phyloP scores from a whole-genome alignment of 2,797 vertebrate genomes.

The Tapirus indicus region DNA sequence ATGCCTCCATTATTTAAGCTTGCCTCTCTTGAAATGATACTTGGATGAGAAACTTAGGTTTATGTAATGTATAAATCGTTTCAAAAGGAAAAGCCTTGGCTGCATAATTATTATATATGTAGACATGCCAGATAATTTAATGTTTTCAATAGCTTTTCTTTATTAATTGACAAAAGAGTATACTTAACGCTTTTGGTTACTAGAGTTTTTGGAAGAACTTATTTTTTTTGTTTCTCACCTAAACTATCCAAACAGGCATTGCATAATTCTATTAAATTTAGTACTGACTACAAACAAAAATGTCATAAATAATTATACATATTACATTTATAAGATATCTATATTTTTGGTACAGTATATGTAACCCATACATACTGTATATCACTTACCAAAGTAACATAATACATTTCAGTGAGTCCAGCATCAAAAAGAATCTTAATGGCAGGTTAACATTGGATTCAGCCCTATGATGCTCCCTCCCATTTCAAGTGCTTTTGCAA shows the following conservation, averaged over 20 bases:
- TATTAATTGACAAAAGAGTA: conserved; percentile 84
- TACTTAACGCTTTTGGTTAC: conserved; percentile 66
- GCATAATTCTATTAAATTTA: conserved; percentile 80
- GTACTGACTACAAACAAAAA: conserved; percentile 82
- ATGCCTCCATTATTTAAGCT: conserved; percentile 94
- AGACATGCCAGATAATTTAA: conserved; percentile 83
- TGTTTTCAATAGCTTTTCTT: conserved; percentile 81
- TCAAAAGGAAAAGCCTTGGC: conserved; percentile 85
- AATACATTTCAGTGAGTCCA: conserved; percentile 84
- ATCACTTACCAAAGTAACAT: conserved; percentile 78
- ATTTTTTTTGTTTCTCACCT: conserved; percentile 48
- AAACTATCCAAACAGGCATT: conserved; percentile 70
- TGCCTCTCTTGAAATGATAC: conserved; percentile 92
- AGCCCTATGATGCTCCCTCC: conserved; percentile 80
- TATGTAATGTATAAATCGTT: conserved; percentile 87
- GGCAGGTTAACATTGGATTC: conserved; percentile 81
- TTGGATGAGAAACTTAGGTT: conserved; percentile 93
- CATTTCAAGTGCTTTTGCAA: conserved; percentile 82
- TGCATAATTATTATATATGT: conserved; percentile 82
- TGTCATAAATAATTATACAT: conserved; percentile 82
- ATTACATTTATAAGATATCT: conserved; percentile 82
- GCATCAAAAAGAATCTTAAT: conserved; percentile 86
- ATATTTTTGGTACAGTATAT: conserved; percentile 82
- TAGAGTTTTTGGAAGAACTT: conserved; percentile 53
- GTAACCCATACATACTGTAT: conserved; percentile 82